Evolutionary conservation across 1,140 invertebrate species (phyloP).

Genomic region (Yoshiicerus persimilis): DNA sequence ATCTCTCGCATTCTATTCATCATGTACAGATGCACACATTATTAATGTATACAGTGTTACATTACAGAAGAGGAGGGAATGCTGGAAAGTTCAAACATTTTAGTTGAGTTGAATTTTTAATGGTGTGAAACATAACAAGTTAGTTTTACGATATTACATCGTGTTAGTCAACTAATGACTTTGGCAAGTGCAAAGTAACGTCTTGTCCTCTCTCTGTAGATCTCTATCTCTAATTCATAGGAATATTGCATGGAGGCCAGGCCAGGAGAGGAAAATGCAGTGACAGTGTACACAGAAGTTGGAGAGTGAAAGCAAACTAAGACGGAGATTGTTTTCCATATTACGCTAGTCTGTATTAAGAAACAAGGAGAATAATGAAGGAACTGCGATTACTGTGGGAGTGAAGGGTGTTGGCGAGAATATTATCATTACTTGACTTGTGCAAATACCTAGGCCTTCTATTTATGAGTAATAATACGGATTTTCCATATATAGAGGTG

Average conservation of each 20-base stretch:
- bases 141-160: background rate
- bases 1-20: background rate
- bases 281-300: background rate
- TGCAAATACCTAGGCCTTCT: background rate
- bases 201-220: background rate
- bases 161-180: conserved; percentile 7
- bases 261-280: background rate
- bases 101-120: background rate
- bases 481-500: background rate
- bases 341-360: background rate
- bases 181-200: background rate
- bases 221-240: background rate
- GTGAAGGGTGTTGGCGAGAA: background rate
- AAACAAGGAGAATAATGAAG: background rate
- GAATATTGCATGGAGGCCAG: background rate
- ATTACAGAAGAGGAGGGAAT: background rate
- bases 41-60: background rate
- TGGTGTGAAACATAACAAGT: conserved; percentile 9
- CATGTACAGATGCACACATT: background rate
- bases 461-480: background rate
- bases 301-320: conserved; percentile 11
- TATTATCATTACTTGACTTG: conserved; percentile 19
- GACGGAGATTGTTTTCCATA: conserved; percentile 5
- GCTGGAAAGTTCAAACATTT: background rate
- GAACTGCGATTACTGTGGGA: background rate